These are phyloP conservation scores for Tribolium freemani DNA, from an alignment of 2,888 invertebrate genomes.

Conservation along the genomic window DNA sequence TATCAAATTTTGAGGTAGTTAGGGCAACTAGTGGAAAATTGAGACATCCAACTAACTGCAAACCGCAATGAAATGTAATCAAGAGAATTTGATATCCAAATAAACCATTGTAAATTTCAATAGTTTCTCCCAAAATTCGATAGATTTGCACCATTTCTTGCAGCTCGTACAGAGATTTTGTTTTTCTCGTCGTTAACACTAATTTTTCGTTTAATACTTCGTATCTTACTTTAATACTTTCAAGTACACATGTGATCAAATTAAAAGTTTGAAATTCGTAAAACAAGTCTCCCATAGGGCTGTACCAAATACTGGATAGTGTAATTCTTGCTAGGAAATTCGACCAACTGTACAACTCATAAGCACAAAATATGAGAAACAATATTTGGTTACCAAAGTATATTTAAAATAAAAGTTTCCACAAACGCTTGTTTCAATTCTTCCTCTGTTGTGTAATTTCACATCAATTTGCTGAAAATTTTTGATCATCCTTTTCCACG, in stretches of 20 bases:
- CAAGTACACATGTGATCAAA: neutral
- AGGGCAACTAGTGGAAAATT: neutral
- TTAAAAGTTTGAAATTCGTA: neutral
- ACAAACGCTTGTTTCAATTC: neutral
- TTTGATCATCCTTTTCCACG: neutral
- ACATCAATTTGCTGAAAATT: neutral
- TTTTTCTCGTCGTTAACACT: too few relatives aligned
- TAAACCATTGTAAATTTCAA: neutral
- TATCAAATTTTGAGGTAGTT: neutral
- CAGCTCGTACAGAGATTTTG: too few relatives aligned
- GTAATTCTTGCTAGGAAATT: neutral
- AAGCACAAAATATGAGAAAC: neutral
- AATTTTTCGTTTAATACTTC: neutral
- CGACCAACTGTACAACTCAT: neutral
- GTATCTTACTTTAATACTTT: neutral
- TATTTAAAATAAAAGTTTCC: neutral
- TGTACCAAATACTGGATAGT: neutral
- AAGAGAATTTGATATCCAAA: neutral
- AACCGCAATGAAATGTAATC: neutral
- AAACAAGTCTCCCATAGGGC: neutral
- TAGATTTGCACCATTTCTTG: neutral
- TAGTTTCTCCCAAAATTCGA: neutral
- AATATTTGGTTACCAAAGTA: neutral
- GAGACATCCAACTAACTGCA: neutral
- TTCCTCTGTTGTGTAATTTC: neutral